A percentile compares a stretch with the other conserved stretches of the same genome.
Conservation (phyloP, 2,888 invertebrate genomes). For the Conomelus anceps region DNA sequence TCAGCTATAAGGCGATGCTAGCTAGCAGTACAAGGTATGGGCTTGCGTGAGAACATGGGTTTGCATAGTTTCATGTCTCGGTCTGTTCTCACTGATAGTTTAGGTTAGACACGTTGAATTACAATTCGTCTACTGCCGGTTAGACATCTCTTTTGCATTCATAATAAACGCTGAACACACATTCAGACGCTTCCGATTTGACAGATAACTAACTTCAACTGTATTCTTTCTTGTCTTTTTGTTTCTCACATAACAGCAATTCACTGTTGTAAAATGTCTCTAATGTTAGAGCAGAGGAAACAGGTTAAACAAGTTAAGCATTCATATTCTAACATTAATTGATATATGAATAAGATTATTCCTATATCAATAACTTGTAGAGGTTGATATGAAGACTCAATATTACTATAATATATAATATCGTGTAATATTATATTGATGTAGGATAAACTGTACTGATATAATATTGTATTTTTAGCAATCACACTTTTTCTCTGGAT, state of each 20-base stretch:
- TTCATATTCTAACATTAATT: too few relatives aligned
- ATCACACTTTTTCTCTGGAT: too few relatives aligned
- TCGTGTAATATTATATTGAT: too few relatives aligned
- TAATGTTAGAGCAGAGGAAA: constrained; percentile 1
- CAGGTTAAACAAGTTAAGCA: too few relatives aligned
- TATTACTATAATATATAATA: too few relatives aligned
- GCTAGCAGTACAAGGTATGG: background rate
- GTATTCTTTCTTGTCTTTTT: constrained; percentile 7
- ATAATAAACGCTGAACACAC: background rate
- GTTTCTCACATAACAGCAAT: constrained; percentile 6
- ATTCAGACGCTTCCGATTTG: background rate
- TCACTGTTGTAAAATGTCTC: constrained; percentile 5
- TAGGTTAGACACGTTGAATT: background rate
- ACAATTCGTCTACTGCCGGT: background rate
- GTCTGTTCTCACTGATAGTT: background rate
- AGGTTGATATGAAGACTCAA: too few relatives aligned
- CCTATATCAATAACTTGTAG: too few relatives aligned
- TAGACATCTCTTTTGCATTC: background rate
- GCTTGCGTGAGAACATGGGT: background rate
- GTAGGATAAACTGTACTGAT: too few relatives aligned
- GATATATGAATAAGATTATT: too few relatives aligned
- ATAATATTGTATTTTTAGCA: too few relatives aligned
- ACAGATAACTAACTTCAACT: background rate
- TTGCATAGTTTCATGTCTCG: background rate
- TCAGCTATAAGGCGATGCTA: background rate